Evolutionary conservation across 2,888 invertebrate species (phyloP).

Genomic region (Epistrophe eligans): DNA sequence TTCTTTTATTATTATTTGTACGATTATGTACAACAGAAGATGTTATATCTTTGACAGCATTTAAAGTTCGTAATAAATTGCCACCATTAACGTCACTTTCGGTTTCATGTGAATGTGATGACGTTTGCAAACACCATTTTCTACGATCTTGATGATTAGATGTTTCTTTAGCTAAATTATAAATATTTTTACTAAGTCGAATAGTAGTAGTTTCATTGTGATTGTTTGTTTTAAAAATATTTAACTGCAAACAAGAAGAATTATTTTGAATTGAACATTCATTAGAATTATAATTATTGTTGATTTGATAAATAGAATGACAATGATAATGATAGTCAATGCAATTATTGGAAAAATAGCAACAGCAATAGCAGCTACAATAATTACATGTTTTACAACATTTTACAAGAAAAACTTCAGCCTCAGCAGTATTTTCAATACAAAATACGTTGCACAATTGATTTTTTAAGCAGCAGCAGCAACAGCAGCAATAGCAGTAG

Average conservation of each 20-base stretch:
- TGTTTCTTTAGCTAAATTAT: constrained; percentile 24
- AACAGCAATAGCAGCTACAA: constrained; percentile 16
- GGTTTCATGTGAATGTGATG: constrained; percentile 8
- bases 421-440: not conserved
- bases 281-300: constrained; percentile 1
- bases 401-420: constrained; percentile 3
- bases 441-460: constrained; percentile 2
- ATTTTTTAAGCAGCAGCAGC: constrained; percentile 31
- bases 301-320: constrained; percentile 43
- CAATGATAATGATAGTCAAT: constrained; percentile 6
- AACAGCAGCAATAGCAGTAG: constrained; percentile 33
- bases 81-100: not conserved
- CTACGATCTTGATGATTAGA: constrained; percentile 47
- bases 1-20: constrained; percentile 63
- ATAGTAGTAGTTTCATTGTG: constrained; percentile 37
- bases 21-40: constrained; percentile 52
- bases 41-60: constrained; percentile 72
- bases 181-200: constrained; percentile 15
- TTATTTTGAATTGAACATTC: constrained; percentile 22
- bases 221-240: constrained; percentile 43
- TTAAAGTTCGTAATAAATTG: constrained; percentile 46
- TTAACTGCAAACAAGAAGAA: constrained; percentile 23
- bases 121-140: constrained; percentile 43
- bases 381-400: constrained; percentile 48
- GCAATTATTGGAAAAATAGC: not conserved